Base-by-base conservation (phyloP, 2,113 vertebrate species). In the Barbus barbus region DNA sequence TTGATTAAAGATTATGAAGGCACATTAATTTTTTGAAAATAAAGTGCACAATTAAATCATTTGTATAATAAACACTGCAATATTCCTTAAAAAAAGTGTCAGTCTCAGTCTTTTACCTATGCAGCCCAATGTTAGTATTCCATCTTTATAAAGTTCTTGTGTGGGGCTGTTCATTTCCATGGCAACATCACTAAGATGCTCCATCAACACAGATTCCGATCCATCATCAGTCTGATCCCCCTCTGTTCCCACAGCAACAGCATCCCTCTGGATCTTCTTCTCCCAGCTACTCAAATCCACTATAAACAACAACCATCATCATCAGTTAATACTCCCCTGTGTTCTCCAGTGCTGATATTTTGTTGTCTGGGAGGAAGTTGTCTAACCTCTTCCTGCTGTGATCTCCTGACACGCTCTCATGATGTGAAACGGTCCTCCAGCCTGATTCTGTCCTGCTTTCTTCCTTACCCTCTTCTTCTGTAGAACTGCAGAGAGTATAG, bases 241-340 rank as follows among this genome's bases (percentile, higher is more conserved):
- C 0, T 95, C 95, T 0, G 87, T 90, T 0, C 87, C 93, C 78
- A 90, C 92, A 5, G 90, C 92, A 78, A 84, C 86, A 2, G 95
- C 91, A 44, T 95, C 96, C 79, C 94, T 93, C 51, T 97, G 94
- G 82, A 98, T 97, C 93, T 97, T 97, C 84, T 96, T 93, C 88
- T 95, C 94, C 97, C 97, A 98, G 90, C 96, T 96, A 86, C 92
- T 95, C 84, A 98, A 87, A 83, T 98, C 96, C 87, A 98, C 97
- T 97, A 90, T 11, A 83, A 77, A 48, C 56, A 13, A 72, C 44
- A 38, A 81, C 44, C 67, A 80, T 67, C 26, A 73, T 14, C 26
- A 14, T 78, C 14, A 56, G 58, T 18, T 51, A 51, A 14, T 14
- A 58, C 16, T 16, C 53, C 6, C 1, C 14, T 20, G 2, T n/a